Conservation (phyloP, 2,888 invertebrate species). For the Epirrita christyi region DNA sequence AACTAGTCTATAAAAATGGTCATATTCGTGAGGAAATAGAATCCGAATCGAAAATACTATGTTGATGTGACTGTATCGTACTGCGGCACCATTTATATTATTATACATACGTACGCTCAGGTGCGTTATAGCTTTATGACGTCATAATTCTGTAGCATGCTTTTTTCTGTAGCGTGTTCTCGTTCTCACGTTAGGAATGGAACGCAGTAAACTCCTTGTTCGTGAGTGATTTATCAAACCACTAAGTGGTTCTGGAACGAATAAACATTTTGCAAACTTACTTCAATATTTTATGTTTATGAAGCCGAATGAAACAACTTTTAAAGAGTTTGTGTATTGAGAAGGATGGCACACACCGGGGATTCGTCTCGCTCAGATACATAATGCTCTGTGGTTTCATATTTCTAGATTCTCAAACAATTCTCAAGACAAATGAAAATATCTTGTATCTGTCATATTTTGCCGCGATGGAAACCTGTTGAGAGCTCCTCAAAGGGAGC, state of each 20-base stretch:
- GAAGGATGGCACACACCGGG: background rate
- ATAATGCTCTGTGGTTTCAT: background rate
- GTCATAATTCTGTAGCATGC: constrained; percentile 30
- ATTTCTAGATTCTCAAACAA: background rate
- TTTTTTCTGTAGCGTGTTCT: constrained; percentile 28
- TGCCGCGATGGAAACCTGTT: background rate
- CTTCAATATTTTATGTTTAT: background rate
- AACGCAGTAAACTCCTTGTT: constrained; percentile 24
- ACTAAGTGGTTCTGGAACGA: background rate
- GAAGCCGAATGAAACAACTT: background rate
- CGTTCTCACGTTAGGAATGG: too few species aligned
- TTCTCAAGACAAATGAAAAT: background rate
- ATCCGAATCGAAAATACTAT: too few species aligned
- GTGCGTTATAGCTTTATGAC: constrained; percentile 29
- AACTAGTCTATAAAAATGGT: too few species aligned
- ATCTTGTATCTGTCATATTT: background rate
- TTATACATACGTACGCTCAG: too few species aligned
- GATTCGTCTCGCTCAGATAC: background rate
- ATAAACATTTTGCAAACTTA: too few species aligned
- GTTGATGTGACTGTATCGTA: too few species aligned
- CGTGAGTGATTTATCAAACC: constrained; percentile 20
- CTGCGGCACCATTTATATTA: too few species aligned
- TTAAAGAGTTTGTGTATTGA: background rate
- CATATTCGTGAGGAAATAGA: too few species aligned
- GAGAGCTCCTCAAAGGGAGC: background rate